These are phyloP conservation scores for Peromyscus leucopus DNA, from an alignment of 2,113 vertebrate genomes.

Conservation along the genomic window DNA sequence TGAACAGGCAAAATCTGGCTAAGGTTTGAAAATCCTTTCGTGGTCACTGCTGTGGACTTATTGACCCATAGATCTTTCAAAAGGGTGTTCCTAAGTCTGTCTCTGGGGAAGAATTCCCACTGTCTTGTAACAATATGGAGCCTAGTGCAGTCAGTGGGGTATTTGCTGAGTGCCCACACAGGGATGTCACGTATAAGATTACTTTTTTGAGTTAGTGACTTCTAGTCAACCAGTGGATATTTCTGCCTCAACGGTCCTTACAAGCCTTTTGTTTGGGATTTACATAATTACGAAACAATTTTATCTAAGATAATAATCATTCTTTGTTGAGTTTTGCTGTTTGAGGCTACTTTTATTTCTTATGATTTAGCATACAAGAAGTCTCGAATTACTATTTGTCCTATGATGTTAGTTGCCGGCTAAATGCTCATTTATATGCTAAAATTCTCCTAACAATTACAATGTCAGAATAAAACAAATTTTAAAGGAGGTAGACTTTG, in stretches of 20 bases:
- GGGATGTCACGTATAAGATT: neutral
- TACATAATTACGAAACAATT: neutral
- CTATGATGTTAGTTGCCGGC: constrained; percentile 40
- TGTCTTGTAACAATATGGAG: neutral
- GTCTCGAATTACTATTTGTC: constrained; percentile 36
- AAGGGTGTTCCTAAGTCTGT: accelerated
- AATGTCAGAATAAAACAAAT: constrained; percentile 58
- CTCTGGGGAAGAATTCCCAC: neutral
- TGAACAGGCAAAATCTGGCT: neutral
- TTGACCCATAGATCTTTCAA: neutral
- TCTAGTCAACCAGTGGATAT: neutral
- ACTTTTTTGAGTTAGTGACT: neutral
- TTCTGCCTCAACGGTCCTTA: neutral
- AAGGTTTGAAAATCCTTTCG: neutral
- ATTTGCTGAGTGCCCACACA: neutral
- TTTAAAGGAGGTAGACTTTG: constrained; percentile 64
- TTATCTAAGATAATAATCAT: neutral
- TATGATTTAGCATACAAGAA: constrained; percentile 59
- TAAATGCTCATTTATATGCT: constrained; percentile 53
- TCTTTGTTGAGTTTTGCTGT: constrained; percentile 41
- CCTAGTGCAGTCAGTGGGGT: neutral
- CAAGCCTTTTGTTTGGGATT: constrained; percentile 13
- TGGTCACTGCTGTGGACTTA: neutral
- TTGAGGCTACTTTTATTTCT: constrained; percentile 49
- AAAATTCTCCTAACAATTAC: constrained; percentile 56